Evolutionary conservation across 30 jellyfish, hydroid and myxozoan species (phyloP), one percentile per base, ranked within the genome.

Genomic region (Aurelia sp.): DNA sequence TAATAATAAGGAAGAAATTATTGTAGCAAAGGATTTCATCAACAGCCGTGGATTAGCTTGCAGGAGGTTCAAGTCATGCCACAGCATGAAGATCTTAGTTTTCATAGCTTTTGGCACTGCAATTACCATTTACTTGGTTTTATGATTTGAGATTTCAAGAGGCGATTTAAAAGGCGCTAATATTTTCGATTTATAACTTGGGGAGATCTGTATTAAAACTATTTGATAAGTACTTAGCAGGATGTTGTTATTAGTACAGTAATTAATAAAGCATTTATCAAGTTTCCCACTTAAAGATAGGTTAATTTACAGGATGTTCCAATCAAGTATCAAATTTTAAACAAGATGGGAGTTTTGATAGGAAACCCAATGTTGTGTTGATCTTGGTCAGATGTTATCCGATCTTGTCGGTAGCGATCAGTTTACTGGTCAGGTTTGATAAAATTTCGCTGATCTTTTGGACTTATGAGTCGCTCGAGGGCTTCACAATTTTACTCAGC

Each of bases 381-480:
- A n/a, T 61, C 71, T 61, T 22, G 41, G 33, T 18, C 53, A 64
- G 41, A 21, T 18, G 40, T 18, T 64, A 21, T 64, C 51, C 74
- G 40, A 21, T 13, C 55, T 44, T 10, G 55, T 44, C 3, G 55
- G 55, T 44, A 0, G 15, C 7, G 55, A 44, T 7, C 15, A 44
- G 55, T 44, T 44, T 44, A 44, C 55, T 44, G 55, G 55, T 44
- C 55, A 5, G 55, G 55, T 44, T 20, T 18, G 85, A 57, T 50
- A 53, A 74, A 74, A 48, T 51, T 55, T n/a, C 71, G 64, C 48
- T 74, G 85, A 74, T 74, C 85, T 74, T 74, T 74, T 74, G 85
- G 85, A 74, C 85, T 50, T 19, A 74, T 1, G 55, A 44, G 55
- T 44, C 15, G 55, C 55, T 44, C 16, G 55, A 44, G 55, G 55